Conservation (phyloP, 2,113 vertebrate genomes). For the Phylloscopus trochiloides region DNA sequence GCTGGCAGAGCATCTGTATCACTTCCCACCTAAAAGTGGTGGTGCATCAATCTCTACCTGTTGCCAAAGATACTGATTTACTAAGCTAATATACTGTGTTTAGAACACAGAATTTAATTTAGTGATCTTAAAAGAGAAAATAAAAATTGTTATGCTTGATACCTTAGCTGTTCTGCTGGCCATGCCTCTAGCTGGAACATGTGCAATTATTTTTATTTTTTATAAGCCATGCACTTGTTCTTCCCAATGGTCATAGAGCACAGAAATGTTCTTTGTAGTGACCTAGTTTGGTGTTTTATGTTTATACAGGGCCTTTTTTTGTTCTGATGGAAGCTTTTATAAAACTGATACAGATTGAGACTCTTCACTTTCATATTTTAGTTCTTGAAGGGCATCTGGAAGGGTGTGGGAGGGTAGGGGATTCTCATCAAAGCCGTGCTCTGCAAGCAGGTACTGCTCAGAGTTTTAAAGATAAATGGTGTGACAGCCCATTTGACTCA, state of each 20-base stretch:
- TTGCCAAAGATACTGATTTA: neutral
- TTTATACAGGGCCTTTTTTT: neutral
- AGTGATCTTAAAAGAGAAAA: neutral
- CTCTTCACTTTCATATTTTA: fast-evolving
- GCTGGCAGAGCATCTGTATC: neutral
- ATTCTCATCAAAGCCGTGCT: fast-evolving
- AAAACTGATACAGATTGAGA: neutral
- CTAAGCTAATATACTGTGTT: neutral
- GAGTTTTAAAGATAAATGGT: neutral
- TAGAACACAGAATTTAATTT: neutral
- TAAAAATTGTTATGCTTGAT: neutral
- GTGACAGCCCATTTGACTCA: neutral
- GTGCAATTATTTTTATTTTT: neutral
- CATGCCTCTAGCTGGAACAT: neutral
- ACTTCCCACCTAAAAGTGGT: neutral
- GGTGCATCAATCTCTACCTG: neutral
- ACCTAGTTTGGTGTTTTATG: neutral
- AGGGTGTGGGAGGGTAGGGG: neutral
- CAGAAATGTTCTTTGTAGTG: neutral
- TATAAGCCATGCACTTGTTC: neutral
- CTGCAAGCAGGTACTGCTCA: neutral
- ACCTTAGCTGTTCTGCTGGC: neutral
- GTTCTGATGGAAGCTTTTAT: neutral
- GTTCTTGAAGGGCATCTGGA: neutral
- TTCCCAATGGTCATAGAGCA: neutral